A percentile compares a stretch with the other conserved stretches of the same genome.
These are phyloP conservation scores for Bombylius major DNA, from an alignment of 2,888 invertebrate genomes.

Conservation along the genomic window DNA sequence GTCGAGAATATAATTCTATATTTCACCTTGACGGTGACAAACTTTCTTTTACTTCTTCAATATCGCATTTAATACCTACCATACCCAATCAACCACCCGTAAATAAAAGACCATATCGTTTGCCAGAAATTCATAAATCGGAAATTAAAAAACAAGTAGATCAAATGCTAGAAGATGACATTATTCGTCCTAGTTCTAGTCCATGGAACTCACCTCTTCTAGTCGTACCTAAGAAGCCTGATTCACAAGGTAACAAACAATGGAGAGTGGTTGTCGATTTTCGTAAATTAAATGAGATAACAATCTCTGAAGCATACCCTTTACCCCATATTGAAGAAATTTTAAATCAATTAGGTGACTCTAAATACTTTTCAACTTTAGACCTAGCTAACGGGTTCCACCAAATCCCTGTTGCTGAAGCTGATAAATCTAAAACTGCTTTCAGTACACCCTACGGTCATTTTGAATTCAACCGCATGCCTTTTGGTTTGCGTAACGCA, in stretches of 20 bases:
- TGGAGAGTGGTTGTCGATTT: slow-evolving; percentile 28
- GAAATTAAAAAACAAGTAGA: slow-evolving; percentile 17
- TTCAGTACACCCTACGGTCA: slow-evolving; percentile 24
- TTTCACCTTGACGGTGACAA: slow-evolving; percentile 23
- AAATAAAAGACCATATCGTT: slow-evolving; percentile 5
- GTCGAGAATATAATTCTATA: slow-evolving; percentile 21
- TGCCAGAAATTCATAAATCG: slow-evolving; percentile 4
- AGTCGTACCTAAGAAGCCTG: slow-evolving; percentile 24
- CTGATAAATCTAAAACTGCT: slow-evolving; percentile 23
- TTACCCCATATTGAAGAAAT: slow-evolving; percentile 27
- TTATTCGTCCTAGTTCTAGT: slow-evolving; percentile 18
- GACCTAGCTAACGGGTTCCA: slow-evolving; percentile 29
- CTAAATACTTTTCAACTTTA: slow-evolving; percentile 26
- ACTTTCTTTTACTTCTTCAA: slow-evolving; percentile 20
- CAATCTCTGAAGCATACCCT: slow-evolving; percentile 25
- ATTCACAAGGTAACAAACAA: slow-evolving; percentile 18
- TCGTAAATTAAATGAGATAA: slow-evolving; percentile 26
- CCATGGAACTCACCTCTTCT: slow-evolving; percentile 18
- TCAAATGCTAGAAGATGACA: slow-evolving; percentile 19
- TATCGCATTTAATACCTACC: background rate
- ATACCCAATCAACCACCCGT: slow-evolving; percentile 1
- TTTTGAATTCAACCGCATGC: slow-evolving; percentile 25
- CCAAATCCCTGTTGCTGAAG: slow-evolving; percentile 18
- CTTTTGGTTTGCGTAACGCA: slow-evolving; percentile 30
- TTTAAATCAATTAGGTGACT: slow-evolving; percentile 25